Base-by-base conservation (phyloP, 2,797 vertebrate species). In the Spinibarbus caldwelli region DNA sequence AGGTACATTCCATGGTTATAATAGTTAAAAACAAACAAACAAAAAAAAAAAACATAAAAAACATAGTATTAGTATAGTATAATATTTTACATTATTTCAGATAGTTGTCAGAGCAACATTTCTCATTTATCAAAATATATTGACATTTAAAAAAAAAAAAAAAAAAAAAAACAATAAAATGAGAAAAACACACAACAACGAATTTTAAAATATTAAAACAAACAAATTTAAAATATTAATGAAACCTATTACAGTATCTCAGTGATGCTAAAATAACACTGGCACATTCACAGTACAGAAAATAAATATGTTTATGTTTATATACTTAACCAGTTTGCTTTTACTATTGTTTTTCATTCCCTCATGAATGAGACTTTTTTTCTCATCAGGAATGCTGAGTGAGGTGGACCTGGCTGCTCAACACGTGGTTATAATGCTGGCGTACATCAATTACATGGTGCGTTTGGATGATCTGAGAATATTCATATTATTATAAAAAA, bases 391-490 rank as follows among this genome's bases (percentile, higher is more conserved):
- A 31, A 91, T 96, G 90, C 90, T 97, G 10, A 93, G 95, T 52
- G 94, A 96, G 83, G 93, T 96, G 76, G 95, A 98, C 85, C 93
- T 97, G 89, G 97, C 96, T 0, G 95, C 96, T 0, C 97, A 98
- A 45, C 96, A 97, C 6, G 79, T 95, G 23, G 90, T 96, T 84
- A 95, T 96, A 0, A 96, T 96, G 92, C 86, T 97, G 80, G 90
- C 94, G 2, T 86, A 89, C 73, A 92, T 96, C 0, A 94, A 94
- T 0, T 98, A 96, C 92, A 97, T 97, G 97, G 97, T 98, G 93
- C 26, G 77, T 85, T 43, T 78, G 36, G 12, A 68, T 78, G 10
- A 49, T 31, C 26, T 17, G 19, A 59, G n/a, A 82, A 59, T 62
- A 34, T 47, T 75, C 8, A 26, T 73, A 52, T 36, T 45, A 66